Evolutionary conservation across 1,140 invertebrate genomes (phyloP), one percentile per base, ranked within the genome.

Genomic region (Oncopeltus fasciatus): DNA sequence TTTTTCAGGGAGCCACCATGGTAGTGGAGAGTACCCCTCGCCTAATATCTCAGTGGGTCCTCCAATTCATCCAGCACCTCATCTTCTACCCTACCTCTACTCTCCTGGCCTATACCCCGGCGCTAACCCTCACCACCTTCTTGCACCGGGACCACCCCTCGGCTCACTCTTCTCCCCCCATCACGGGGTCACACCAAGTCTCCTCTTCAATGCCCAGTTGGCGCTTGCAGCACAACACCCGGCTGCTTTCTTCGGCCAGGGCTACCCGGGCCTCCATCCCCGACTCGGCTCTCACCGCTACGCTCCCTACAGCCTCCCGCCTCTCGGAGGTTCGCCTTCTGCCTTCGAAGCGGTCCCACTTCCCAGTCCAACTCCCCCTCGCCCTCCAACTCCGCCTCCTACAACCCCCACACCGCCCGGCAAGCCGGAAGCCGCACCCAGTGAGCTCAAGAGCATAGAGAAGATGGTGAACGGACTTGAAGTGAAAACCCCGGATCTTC

Each of bases 391-490:
- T 20, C 38, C 46, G 14, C 60, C 56, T 21, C 68, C 61, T 4
- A 65, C 62, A 18, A 38, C 60, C 18, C 44, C 59, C 3, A 18
- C 59, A 26, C 27, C 49, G 12, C 65, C 58, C 4, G 27, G 24
- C 9, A 49, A 63, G 29, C 38, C 65, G 26, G 57, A 57, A 26
- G 67, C 67, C 4, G 65, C 66, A 26, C 64, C 66, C 62, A 82
- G 82, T 68, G 91, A 95, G 74, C 79, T 96, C 61, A 94, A 94
- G 75, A 93, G 85, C 74, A 96, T 96, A 74, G 92, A 96, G 74
- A 92, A 93, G 72, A 95, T 95, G 92, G 90, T 95, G 64, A 95
- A 95, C 74, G 92, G 91, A 0, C 76, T 95, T 27, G 90, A 95
- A 63, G 66, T 67, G 33, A 67, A 67, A 53, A 63, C 66, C 5